Evolutionary conservation across 2,888 invertebrate species (phyloP).

Genomic region (Platycnemis pennipes): DNA sequence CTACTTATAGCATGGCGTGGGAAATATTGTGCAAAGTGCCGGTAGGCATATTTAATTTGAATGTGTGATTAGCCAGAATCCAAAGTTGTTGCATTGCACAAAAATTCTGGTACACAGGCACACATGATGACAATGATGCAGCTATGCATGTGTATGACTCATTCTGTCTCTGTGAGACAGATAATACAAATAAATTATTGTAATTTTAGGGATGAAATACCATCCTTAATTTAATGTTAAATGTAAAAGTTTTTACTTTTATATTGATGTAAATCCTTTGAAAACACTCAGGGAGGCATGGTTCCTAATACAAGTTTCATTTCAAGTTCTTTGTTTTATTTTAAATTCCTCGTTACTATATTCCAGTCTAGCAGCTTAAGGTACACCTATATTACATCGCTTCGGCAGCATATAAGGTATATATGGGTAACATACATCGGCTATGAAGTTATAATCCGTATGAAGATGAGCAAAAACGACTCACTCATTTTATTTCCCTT

Average conservation of each 20-base stretch:
- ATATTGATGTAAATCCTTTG: constrained; percentile 31
- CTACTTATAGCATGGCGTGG: neutral
- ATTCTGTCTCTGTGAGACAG: constrained; percentile 64
- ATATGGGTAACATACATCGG: too few species aligned
- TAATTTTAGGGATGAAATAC: constrained; percentile 49
- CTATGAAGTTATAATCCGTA: too few species aligned
- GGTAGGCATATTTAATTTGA: neutral
- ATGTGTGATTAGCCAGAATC: constrained; percentile 1
- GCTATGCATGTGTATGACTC: constrained; percentile 38
- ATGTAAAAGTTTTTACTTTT: constrained; percentile 57
- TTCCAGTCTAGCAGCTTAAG: too few species aligned
- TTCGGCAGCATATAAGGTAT: too few species aligned
- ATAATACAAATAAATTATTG: constrained; percentile 16
- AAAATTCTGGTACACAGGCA: neutral
- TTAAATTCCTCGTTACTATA: too few species aligned
- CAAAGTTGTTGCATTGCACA: neutral
- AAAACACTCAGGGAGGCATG: constrained; percentile 63
- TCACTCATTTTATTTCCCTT: too few species aligned
- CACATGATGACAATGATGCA: neutral
- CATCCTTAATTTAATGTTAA: constrained; percentile 26
- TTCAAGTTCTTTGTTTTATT: neutral
- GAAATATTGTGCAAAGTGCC: neutral
- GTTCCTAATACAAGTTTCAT: constrained; percentile 56
- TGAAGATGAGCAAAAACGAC: too few species aligned
- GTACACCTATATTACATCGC: too few species aligned